These are phyloP conservation scores for Charina bottae DNA, from an alignment of 2,113 vertebrate species.

Conservation along the genomic window DNA sequence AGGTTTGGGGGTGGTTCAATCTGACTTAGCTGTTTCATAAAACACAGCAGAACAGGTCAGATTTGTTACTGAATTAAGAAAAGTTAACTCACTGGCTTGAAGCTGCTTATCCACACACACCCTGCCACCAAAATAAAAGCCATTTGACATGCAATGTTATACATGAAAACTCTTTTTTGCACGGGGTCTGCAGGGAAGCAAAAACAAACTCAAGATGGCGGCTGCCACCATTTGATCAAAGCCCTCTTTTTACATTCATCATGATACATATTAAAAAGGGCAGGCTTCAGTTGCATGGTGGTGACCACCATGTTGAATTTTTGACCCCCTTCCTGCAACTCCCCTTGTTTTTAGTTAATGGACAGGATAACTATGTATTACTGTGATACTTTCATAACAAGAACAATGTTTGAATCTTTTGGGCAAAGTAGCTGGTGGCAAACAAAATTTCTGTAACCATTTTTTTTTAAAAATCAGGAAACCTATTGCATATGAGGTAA, in stretches of 20 bases:
- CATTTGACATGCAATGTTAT: neutral
- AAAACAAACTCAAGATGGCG: neutral
- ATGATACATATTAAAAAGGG: neutral
- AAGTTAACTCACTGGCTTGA: neutral
- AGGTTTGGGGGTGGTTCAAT: neutral
- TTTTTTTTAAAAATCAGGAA: neutral
- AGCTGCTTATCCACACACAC: no score
- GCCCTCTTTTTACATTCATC: neutral
- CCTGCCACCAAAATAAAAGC: neutral
- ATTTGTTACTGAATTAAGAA: neutral
- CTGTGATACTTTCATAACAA: neutral
- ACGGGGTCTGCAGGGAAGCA: neutral
- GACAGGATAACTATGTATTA: neutral
- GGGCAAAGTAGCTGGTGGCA: neutral
- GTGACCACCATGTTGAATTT: neutral
- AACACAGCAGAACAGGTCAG: neutral
- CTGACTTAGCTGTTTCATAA: neutral
- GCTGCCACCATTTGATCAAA: neutral
- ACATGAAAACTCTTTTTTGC: neutral
- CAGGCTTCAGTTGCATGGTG: neutral
- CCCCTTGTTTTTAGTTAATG: neutral
- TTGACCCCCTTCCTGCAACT: neutral
- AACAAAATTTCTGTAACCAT: neutral
- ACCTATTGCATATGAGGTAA: neutral
- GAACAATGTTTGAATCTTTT: neutral